Evolutionary conservation across 1,140 invertebrate species (phyloP).

Genomic region (Sitophilus oryzae): DNA sequence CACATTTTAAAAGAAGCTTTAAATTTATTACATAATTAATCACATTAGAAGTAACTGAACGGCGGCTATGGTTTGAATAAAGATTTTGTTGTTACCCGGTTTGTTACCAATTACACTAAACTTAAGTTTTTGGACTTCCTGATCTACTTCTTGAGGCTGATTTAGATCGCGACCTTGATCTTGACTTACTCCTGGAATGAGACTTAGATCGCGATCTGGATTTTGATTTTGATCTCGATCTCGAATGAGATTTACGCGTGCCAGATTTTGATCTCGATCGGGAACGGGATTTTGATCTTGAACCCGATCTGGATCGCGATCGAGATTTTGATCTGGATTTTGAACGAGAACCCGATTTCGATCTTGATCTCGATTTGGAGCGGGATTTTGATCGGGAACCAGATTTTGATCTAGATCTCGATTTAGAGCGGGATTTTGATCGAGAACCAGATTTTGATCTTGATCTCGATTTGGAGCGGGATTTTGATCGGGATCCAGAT

Average conservation of each 20-base stretch:
- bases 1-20: too few species aligned
- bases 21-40: too few species aligned
- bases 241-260: conserved; percentile 24
- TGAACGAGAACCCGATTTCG: conserved; percentile 19
- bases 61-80: too few species aligned
- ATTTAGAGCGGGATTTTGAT: conserved; percentile 42
- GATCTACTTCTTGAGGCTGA: too few species aligned
- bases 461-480: conserved; percentile 35
- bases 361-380: conserved; percentile 23
- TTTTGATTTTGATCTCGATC: conserved; percentile 28
- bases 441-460: conserved; percentile 38
- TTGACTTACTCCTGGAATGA: conserved; percentile 45
- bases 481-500: conserved; percentile 26
- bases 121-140: too few species aligned
- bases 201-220: conserved; percentile 36
- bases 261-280: conserved; percentile 40
- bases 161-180: conserved; percentile 30
- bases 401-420: conserved; percentile 36
- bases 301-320: conserved; percentile 40
- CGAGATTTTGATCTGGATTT: conserved; percentile 29
- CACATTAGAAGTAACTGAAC: too few species aligned
- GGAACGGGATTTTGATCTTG: conserved; percentile 34
- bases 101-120: too few species aligned
- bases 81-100: too few species aligned
- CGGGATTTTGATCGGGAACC: conserved; percentile 32